Evolutionary conservation across 2,888 invertebrate genomes (phyloP).

Genomic region (Julus scandinavius): DNA sequence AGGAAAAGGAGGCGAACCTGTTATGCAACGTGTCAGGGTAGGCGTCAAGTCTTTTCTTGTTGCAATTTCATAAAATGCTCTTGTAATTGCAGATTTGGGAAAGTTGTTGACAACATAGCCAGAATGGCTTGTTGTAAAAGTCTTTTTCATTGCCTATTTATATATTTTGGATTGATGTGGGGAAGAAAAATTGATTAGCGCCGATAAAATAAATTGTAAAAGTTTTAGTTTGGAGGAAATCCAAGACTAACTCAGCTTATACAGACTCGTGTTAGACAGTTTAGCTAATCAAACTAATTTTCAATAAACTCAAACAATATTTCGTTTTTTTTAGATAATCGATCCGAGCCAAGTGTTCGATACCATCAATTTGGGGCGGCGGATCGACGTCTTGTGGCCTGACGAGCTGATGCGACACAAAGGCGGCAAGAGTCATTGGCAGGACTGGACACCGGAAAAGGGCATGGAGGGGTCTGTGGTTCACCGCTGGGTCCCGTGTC

Average conservation of each 20-base stretch:
- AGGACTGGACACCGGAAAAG: slow-evolving; percentile 86
- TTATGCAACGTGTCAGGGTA: slow-evolving; percentile 71
- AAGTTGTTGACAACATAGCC: too few species aligned
- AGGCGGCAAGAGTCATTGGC: slow-evolving; percentile 90
- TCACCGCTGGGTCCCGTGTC: slow-evolving; percentile 94
- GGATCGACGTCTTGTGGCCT: slow-evolving; percentile 97
- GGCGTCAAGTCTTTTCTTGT: slow-evolving; percentile 59
- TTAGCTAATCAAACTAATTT: too few species aligned
- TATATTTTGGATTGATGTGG: too few species aligned
- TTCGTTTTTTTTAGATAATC: slow-evolving; percentile 67
- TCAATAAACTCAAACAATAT: not conserved
- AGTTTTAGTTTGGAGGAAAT: too few species aligned
- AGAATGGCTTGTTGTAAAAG: too few species aligned
- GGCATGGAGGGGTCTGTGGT: slow-evolving; percentile 95
- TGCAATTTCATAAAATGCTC: too few species aligned
- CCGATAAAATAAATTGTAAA: too few species aligned
- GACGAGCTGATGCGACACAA: slow-evolving; percentile 85
- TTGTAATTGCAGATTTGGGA: too few species aligned
- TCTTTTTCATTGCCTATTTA: too few species aligned
- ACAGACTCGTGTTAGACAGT: too few species aligned
- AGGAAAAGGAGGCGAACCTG: slow-evolving; percentile 66
- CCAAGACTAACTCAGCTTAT: too few species aligned
- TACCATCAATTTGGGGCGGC: slow-evolving; percentile 86
- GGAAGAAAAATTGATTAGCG: too few species aligned
- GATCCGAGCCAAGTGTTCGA: slow-evolving; percentile 84